Evolutionary conservation across 2,797 vertebrate genomes (phyloP), one percentile per base, ranked within the genome.

Genomic region (Antrozous pallidus): DNA sequence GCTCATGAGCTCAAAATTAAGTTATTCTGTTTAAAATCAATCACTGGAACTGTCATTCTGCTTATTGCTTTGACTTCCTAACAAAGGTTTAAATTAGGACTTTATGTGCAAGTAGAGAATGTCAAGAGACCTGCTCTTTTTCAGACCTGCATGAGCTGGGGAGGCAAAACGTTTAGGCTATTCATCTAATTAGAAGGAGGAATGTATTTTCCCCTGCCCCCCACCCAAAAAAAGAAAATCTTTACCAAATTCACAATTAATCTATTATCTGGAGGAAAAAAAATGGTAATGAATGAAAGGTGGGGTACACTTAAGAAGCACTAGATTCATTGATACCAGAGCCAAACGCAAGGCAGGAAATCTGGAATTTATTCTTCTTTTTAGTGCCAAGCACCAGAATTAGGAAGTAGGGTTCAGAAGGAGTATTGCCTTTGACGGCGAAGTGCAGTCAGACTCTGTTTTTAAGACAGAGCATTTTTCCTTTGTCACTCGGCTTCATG

Each of bases 401-500:
- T 96, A 42, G 96, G 54, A 24, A 85, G 74, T 95, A 97, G 92
- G 81, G 74, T 97, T 96, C 75, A 94, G 94, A 93, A 94, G 94
- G 90, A 97, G 85, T 86, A 94, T 3, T 26, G 16, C 13, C 22
- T 85, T 78, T 54, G 22, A 54, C 65, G 94, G 88, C 47, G 96
- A 94, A 58, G 77, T 81, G 69, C 89, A 94, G 79, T 97, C 94
- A 88, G 75, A 75, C 6, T 31, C 9, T 51, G 33, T 28, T 49
- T 77, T 89, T 92, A 85, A 97, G 94, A 70, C 95, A 93, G 74
- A 95, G 38, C 63, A 63, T 80, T 71, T 54, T 61, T 61, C 88
- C 90, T 77, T 83, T 91, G 88, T 99, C 97, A 99, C 74, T 97
- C 86, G 74, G 97, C 93, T 94, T 98, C 94, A 91, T 98, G 97